These are phyloP conservation scores for Psophia crepitans DNA, from an alignment of 2,113 vertebrate genomes.

Conservation along the genomic window DNA sequence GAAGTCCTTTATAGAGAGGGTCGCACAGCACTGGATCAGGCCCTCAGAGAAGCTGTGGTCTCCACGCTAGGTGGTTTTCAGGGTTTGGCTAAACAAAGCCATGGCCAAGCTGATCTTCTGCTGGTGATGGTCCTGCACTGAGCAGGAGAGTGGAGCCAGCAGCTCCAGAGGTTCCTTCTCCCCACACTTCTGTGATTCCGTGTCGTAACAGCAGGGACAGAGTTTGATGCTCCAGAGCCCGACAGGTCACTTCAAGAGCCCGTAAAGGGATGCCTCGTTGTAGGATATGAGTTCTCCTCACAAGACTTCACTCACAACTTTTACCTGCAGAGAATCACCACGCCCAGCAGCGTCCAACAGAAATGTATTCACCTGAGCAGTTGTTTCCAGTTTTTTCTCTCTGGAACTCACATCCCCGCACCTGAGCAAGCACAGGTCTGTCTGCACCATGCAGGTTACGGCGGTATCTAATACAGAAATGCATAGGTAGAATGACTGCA, in stretches of 20 bases:
- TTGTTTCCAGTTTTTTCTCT: background rate
- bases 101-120: background rate
- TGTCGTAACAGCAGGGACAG: background rate
- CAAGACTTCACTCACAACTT: background rate
- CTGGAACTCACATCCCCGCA: background rate
- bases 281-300: background rate
- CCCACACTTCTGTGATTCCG: background rate
- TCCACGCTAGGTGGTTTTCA: background rate
- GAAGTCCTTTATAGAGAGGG: background rate
- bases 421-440: background rate
- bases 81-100: background rate
- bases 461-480: background rate
- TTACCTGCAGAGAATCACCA: background rate
- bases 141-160: background rate
- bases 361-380: background rate
- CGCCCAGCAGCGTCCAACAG: background rate
- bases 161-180: background rate
- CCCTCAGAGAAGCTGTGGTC: background rate
- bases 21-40: background rate
- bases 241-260: background rate
- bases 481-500: background rate
- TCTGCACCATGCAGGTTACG: background rate
- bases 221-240: background rate
- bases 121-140: background rate
- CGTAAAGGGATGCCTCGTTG: background rate